Base-by-base conservation (phyloP, 1,140 invertebrate genomes). In the Zelostemma sp. region DNA sequence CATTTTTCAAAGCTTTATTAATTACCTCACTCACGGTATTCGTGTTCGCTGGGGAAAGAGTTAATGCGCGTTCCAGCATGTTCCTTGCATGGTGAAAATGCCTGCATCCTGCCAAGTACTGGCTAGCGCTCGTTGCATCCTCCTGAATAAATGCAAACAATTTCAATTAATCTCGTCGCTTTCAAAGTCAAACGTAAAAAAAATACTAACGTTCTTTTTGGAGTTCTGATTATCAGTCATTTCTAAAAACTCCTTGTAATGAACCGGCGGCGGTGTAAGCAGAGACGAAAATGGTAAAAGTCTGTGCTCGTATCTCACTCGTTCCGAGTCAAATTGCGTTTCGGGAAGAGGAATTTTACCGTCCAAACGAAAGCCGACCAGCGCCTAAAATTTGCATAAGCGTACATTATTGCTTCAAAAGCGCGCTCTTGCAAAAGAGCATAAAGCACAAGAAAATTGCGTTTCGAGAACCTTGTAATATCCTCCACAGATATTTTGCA, bases 401-500 rank as follows among this genome's bases (percentile, higher is more conserved):
- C 12, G 1, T 6, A 28, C 12, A 14, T 21, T 48, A 1, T 28
- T 21, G 9, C 6, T 9, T 48, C 18, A 48, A 25, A 48, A 21
- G 21, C 11, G 4, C 6, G 25, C 38, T 19, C 14, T 17, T 11
- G 15, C 5, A 1, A 41, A 48, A 25, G n/a, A 51, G 14, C 12
- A 48, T 6, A 16, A n/a, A n/a, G n/a, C n/a, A n/a, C n/a, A n/a
- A n/a, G n/a, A n/a, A 15, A 57, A 62, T 19, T 41, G 28, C 33
- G 25, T 9, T 56, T 54, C 12, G 1, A 25, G 43, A 57, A 95
- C 93, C 88, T 96, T 97, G 79, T 96, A 97, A 84, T 96, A 97
- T 16, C 96, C 97, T 4, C 95, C 96, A 83, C 95, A 97, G 85
- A 98, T 91, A 83, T 95, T 95, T 80, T 97, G 94, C 80, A 96